Base-by-base conservation (phyloP, 1,140 invertebrate genomes). In the Sycophila sp. region DNA sequence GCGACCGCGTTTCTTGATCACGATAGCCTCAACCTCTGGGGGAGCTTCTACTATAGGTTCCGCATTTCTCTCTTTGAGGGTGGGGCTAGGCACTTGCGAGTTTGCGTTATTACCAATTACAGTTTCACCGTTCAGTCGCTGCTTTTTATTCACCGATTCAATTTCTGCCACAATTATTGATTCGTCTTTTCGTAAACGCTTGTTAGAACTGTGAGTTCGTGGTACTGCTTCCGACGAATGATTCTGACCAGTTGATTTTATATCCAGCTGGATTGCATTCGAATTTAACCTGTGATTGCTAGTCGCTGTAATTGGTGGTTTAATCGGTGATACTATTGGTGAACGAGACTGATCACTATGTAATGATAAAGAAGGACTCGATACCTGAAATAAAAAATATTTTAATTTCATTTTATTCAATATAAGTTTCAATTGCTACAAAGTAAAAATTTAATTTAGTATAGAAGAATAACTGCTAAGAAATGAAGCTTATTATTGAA, bases 1-100 rank as follows among this genome's bases (percentile, higher is more conserved):
- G 1, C 91, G 83, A n/a, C 91, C 90, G 24, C 91, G 86, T 76
- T 91, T 92, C 78, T 89, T 90, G 13, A 88, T 85, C 42, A 84
- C 87, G 49, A 80, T 73, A 45, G 64, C 60, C 26, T 81, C 78
- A 59, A 69, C 76, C 65, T 81, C 70, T 36, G 70, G 64, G 45
- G 76, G 73, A 42, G 76, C 73, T 65, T 80, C 78, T 59, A 71
- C 69, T n/a, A n/a, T n/a, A 53, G 63, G 64, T 72, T 72, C 70
- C 55, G 70, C 30, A 62, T 66, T 67, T 67, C 47, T 67, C 67
- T 72, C 70, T 62, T 72, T 78, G 63, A 78, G 72, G 71, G 75
- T 75, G 13, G 81, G 81, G 76, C 82, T 86, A 86, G 85, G 85
- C 85, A 86, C 84, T 86, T 86, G 82, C 80, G 76, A 82, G 80